Conservation (phyloP, 2,888 invertebrate genomes). For the Anthophora plumipes region DNA sequence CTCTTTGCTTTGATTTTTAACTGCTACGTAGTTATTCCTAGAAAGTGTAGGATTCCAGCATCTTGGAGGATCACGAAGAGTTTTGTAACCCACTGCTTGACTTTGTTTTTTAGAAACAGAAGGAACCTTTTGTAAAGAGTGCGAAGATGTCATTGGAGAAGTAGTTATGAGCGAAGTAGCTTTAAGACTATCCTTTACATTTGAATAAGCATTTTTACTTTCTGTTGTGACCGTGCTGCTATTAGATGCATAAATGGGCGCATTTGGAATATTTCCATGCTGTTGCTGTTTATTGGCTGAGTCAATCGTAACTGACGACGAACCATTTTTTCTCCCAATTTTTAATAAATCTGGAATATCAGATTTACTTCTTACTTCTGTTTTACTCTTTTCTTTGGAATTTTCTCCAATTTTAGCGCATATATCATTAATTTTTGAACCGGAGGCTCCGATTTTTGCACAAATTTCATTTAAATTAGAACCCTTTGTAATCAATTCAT, state of each 20-base stretch:
- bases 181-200: slow-evolving; percentile 39
- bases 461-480: slow-evolving; percentile 80
- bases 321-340: slow-evolving; percentile 77
- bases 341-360: slow-evolving; percentile 82
- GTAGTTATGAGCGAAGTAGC: slow-evolving; percentile 43
- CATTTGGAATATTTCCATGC: slow-evolving; percentile 79
- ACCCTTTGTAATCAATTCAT: slow-evolving; percentile 79
- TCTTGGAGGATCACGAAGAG: slow-evolving; percentile 87
- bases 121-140: slow-evolving; percentile 66
- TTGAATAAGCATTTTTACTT: slow-evolving; percentile 58
- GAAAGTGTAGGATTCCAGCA: slow-evolving; percentile 88
- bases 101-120: slow-evolving; percentile 74
- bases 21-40: slow-evolving; percentile 83
- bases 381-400: slow-evolving; percentile 81
- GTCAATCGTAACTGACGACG: slow-evolving; percentile 52
- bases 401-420: slow-evolving; percentile 83
- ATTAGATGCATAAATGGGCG: slow-evolving; percentile 80
- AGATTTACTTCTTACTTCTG: slow-evolving; percentile 77
- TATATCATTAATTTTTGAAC: slow-evolving; percentile 82
- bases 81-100: slow-evolving; percentile 86
- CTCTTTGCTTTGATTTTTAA: slow-evolving; percentile 82
- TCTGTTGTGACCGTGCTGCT: slow-evolving; percentile 67
- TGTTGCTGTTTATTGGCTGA: slow-evolving; percentile 29
- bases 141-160: slow-evolving; percentile 30
- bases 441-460: slow-evolving; percentile 79